phyloP scores from a whole-genome alignment of 2,888 invertebrate genomes.

The Ormyrus nitidulus region DNA sequence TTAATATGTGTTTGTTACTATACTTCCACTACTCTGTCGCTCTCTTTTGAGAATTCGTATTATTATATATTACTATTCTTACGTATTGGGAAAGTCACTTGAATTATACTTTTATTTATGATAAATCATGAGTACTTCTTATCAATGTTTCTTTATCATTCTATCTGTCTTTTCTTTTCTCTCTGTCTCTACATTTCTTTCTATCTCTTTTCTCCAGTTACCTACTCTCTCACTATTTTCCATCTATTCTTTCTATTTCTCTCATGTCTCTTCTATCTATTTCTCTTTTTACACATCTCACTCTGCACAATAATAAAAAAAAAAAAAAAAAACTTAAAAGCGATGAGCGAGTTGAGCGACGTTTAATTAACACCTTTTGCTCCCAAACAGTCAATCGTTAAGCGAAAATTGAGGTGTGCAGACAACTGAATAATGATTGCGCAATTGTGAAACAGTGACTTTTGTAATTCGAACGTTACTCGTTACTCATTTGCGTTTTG shows the following conservation, averaged over 20 bases:
- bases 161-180: slow-evolving; percentile 24
- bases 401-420: slow-evolving; percentile 15
- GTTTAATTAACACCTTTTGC: slow-evolving; percentile 41
- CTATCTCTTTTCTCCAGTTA: slow-evolving; percentile 22
- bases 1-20: slow-evolving; percentile 36
- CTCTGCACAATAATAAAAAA: slow-evolving; percentile 53
- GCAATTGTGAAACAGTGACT: neutral
- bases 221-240: slow-evolving; percentile 67
- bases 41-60: slow-evolving; percentile 35
- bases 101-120: slow-evolving; percentile 27
- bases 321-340: slow-evolving; percentile 45
- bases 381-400: slow-evolving; percentile 21
- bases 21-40: slow-evolving; percentile 23
- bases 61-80: slow-evolving; percentile 13
- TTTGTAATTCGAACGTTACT: neutral
- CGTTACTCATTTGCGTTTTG: neutral
- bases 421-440: neutral
- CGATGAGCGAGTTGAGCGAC: slow-evolving; percentile 51
- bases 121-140: slow-evolving; percentile 38
- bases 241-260: slow-evolving; percentile 71
- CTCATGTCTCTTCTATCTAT: slow-evolving; percentile 68
- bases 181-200: slow-evolving; percentile 45
- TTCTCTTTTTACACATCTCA: slow-evolving; percentile 65
- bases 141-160: slow-evolving; percentile 51
- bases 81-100: slow-evolving; percentile 35